Conservation (phyloP, 2,113 vertebrate genomes). For the Hiodon tergisus region DNA sequence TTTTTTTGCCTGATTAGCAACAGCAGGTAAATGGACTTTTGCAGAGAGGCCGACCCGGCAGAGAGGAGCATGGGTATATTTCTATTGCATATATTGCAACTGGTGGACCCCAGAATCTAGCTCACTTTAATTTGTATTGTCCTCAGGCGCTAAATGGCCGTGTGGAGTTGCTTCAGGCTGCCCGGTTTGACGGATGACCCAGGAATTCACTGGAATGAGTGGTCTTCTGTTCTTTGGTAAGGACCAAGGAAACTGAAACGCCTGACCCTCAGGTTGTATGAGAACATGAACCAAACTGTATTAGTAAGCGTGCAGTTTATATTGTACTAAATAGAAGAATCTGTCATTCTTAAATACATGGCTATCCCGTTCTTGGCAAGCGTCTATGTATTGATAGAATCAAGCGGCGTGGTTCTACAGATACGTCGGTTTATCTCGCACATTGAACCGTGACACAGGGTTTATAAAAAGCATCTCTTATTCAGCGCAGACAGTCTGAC, state of each 20-base stretch:
- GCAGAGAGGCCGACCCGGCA: slow-evolving; percentile 24
- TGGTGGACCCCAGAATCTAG: slow-evolving; percentile 11
- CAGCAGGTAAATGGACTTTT: slow-evolving; percentile 78
- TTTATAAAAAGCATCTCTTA: too few relatives aligned
- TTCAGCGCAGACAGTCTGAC: too few relatives aligned
- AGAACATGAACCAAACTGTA: not conserved
- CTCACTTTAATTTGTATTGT: not conserved
- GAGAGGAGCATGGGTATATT: slow-evolving; percentile 51
- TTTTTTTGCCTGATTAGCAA: slow-evolving; percentile 67
- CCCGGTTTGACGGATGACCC: not conserved
- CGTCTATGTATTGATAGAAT: too few relatives aligned
- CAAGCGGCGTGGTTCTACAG: too few relatives aligned
- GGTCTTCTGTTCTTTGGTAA: not conserved
- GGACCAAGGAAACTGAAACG: slow-evolving; percentile 1
- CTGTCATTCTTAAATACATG: not conserved
- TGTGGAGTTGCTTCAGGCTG: not conserved
- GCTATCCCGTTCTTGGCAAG: too few relatives aligned
- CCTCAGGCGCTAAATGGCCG: not conserved
- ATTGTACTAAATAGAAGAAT: not conserved
- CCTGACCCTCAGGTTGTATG: slow-evolving; percentile 48
- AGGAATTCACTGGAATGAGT: slow-evolving; percentile 10
- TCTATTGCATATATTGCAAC: slow-evolving; percentile 50
- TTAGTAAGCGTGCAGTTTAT: slow-evolving; percentile 1
- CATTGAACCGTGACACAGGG: too few relatives aligned
- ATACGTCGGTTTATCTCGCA: too few relatives aligned